A percentile compares a stretch with the other conserved stretches of the same genome.
Conservation (phyloP, 2,797 vertebrate species). For the Halcyon smyrnensis region DNA sequence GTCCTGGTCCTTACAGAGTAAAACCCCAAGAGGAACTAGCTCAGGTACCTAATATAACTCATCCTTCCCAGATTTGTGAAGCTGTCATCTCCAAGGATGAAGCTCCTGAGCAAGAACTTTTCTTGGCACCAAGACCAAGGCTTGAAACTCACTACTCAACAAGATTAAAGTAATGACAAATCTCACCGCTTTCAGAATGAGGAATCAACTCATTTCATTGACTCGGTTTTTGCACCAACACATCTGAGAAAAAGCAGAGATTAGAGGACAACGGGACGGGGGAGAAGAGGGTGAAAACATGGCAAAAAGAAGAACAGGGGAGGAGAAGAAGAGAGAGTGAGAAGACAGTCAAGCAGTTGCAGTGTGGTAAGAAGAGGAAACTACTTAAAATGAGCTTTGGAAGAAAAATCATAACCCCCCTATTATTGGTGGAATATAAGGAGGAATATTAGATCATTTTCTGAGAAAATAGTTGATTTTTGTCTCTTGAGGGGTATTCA, state of each 20-base stretch:
- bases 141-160: conserved; percentile 6
- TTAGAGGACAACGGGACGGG: neutral
- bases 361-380: neutral
- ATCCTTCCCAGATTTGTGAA: neutral
- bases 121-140: neutral
- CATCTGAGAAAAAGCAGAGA: neutral
- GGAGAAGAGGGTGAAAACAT: neutral
- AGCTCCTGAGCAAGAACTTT: conserved; percentile 34
- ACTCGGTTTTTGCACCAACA: neutral
- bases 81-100: neutral
- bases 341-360: neutral
- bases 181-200: neutral
- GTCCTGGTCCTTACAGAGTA: neutral
- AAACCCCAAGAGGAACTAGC: neutral
- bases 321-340: neutral
- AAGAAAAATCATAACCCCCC: neutral
- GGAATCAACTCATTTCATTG: neutral
- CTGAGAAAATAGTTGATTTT: neutral
- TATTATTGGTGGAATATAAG: neutral
- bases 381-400: neutral
- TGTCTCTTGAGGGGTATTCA: neutral
- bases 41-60: neutral
- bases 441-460: neutral
- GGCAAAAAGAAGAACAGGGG: neutral
- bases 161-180: conserved; percentile 18